These are phyloP conservation scores for Aradus depressus DNA, from an alignment of 2,888 invertebrate genomes.

Conservation along the genomic window DNA sequence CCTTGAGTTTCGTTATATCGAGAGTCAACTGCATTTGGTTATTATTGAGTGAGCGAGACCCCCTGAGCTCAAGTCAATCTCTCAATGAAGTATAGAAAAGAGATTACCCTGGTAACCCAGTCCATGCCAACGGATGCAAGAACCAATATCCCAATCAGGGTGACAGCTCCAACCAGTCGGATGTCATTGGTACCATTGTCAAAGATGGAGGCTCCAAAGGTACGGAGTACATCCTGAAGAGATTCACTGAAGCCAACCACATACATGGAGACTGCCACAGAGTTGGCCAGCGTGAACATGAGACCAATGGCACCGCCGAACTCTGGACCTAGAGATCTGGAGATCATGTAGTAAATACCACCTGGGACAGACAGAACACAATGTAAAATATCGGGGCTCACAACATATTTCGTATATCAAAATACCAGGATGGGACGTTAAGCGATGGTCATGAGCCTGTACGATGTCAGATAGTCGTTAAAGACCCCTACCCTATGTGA, in stretches of 20 bases:
- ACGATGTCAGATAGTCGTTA: too few relatives aligned
- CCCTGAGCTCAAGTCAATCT: too few relatives aligned
- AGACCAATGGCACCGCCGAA: conserved; percentile 93
- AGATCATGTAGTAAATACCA: conserved; percentile 98
- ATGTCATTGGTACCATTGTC: conserved; percentile 61
- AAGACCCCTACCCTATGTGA: too few relatives aligned
- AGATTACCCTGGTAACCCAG: conserved; percentile 81
- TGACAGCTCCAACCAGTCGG: conserved; percentile 72
- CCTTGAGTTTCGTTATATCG: too few relatives aligned
- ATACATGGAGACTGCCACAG: conserved; percentile 94
- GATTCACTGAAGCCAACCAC: conserved; percentile 96
- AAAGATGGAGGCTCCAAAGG: conserved; percentile 46
- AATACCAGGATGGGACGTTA: too few relatives aligned
- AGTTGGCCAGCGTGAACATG: conserved; percentile 92
- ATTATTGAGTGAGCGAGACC: too few relatives aligned
- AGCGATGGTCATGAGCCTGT: too few relatives aligned
- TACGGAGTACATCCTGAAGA: conserved; percentile 50
- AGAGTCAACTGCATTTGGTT: too few relatives aligned
- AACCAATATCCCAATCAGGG: conserved; percentile 66
- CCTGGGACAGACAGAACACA: conserved; percentile 54
- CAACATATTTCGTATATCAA: too few relatives aligned
- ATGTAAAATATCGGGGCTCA: too few relatives aligned
- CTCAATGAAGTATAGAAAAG: too few relatives aligned
- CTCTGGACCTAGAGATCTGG: conserved; percentile 92
- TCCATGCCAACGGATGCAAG: conserved; percentile 93